Base-by-base conservation (phyloP, 2,888 invertebrate species). In the Philaethria dido region DNA sequence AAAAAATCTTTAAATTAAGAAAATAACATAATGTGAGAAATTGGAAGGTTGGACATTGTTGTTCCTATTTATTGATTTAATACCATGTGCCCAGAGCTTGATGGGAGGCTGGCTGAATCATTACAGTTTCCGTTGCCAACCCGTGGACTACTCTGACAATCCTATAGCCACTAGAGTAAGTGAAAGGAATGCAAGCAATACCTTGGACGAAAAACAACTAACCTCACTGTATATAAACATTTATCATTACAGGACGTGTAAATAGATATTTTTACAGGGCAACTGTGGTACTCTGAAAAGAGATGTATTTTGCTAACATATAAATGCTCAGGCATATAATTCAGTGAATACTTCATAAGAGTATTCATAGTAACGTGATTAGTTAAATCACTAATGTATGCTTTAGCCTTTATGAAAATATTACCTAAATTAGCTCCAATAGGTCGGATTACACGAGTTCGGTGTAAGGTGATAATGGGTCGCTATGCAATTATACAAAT, bases 21-120 rank as follows among this genome's bases (percentile, higher is more conserved):
- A 13, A n/a, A 52, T 52, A 33, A 6, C n/a, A 47, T 20, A 42
- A 29, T 60, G 13, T 33, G 13, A 29, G 16, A 16, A 3, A 16
- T 60, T 45, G 33, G 18, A 45, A 29, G 45, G 18, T 20, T 13
- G 44, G 6, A 60, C 14, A 8, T 60, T n/a, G 59, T 60, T 45
- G n/a, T 59, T 54, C 62, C 62, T 16, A 48, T 72, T 75, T 77
- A 74, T 77, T 78, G 78, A 81, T 84, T 85, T 84, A 71, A 79
- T 82, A 80, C 82, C 81, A 88, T 93, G 80, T 80, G 80, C 82
- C 83, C 86, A 97, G 97, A 95, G 96, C 92, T 94, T 96, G 94
- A 96, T 96, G 95, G 96, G 96, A 83, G 98, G 98, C 87, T 98
- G 98, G 98, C 96, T 96, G 94, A 94, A 95, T 84, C 95, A 97